phyloP scores from a whole-genome alignment of 2,113 vertebrate genomes.

The Rhinolophus ferrumequinum region DNA sequence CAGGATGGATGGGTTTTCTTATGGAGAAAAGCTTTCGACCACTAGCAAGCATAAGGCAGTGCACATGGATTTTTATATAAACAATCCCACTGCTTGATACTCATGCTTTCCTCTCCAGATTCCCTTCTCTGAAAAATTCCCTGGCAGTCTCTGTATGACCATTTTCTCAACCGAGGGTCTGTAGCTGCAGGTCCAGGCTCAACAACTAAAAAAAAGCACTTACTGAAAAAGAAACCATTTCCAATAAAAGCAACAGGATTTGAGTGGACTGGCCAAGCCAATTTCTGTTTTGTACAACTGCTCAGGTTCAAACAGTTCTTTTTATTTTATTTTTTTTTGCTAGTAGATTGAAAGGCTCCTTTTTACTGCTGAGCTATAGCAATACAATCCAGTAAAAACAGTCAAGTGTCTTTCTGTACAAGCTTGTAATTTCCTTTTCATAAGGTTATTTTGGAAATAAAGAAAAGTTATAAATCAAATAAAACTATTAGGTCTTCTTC shows the following conservation, averaged over 20 bases:
- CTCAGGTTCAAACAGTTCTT: slow-evolving; percentile 51
- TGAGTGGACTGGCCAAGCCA: slow-evolving; percentile 49
- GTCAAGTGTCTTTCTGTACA: slow-evolving; percentile 58
- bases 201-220: slow-evolving; percentile 51
- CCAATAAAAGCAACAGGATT: slow-evolving; percentile 72
- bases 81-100: background rate
- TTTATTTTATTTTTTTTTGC: background rate
- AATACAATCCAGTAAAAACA: slow-evolving; percentile 69
- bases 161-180: slow-evolving; percentile 45
- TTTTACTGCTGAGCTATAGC: slow-evolving; percentile 61
- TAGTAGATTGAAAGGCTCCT: slow-evolving; percentile 65
- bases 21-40: slow-evolving; percentile 41
- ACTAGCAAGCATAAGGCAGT: background rate
- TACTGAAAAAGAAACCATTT: slow-evolving; percentile 65
- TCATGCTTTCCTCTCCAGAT: background rate
- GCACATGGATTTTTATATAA: slow-evolving; percentile 51
- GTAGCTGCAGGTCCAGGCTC: background rate
- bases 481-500: slow-evolving; percentile 37
- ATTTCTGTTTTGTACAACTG: slow-evolving; percentile 72
- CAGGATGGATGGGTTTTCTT: slow-evolving; percentile 33
- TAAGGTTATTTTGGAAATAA: slow-evolving; percentile 66
- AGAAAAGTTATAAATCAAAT: slow-evolving; percentile 58
- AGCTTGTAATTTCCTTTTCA: slow-evolving; percentile 66
- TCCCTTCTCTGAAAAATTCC: background rate
- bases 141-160: slow-evolving; percentile 11